Evolutionary conservation across 2,113 vertebrate genomes (phyloP).

Genomic region (Hippocampus barbouri): DNA sequence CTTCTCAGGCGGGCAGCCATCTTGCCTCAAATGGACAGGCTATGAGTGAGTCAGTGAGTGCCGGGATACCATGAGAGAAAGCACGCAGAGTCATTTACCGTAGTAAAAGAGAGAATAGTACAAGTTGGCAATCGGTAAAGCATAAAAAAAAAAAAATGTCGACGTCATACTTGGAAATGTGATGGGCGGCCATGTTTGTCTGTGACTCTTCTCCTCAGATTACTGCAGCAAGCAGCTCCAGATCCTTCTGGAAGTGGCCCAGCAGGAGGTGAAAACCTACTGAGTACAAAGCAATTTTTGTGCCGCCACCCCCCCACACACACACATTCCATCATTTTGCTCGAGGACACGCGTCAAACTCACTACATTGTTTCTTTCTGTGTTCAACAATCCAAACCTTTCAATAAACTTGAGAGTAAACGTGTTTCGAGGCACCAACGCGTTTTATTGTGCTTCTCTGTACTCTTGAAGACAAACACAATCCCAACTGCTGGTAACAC

Average conservation of each 20-base stretch:
- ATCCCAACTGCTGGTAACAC: constrained; percentile 26
- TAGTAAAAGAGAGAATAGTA: too few relatives aligned
- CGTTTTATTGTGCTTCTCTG: constrained; percentile 32
- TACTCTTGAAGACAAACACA: neutral
- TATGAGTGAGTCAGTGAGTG: too few relatives aligned
- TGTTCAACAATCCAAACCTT: neutral
- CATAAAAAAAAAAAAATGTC: too few relatives aligned
- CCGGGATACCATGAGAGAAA: too few relatives aligned
- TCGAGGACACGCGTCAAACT: neutral
- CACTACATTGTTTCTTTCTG: too few relatives aligned
- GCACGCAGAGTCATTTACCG: too few relatives aligned
- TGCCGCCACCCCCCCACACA: neutral
- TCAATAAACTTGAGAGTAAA: neutral
- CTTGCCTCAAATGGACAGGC: too few relatives aligned
- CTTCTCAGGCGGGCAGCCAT: too few relatives aligned
- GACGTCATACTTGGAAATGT: too few relatives aligned
- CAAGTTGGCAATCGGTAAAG: too few relatives aligned
- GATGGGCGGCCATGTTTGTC: too few relatives aligned
- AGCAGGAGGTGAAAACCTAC: constrained; percentile 71
- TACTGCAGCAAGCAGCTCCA: constrained; percentile 63
- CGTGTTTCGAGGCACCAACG: neutral
- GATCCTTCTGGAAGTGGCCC: constrained; percentile 71
- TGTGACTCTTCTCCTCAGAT: constrained; percentile 43
- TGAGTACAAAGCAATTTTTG: constrained; percentile 35
- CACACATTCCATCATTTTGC: neutral